Conservation (phyloP, 2,888 invertebrate species). For the Drosophila borborema region DNA sequence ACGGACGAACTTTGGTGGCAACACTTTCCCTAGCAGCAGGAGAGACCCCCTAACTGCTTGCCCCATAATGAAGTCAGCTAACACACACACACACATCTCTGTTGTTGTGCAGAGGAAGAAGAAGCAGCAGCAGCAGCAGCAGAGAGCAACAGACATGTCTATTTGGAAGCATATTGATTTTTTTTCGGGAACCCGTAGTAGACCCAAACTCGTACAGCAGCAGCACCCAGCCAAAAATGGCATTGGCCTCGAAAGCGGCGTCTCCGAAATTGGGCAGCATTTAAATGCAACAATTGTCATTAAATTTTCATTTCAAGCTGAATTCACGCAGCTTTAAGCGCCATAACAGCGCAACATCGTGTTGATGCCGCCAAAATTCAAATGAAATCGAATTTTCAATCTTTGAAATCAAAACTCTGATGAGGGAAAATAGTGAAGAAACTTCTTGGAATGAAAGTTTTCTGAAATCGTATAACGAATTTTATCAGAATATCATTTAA, state of each 20-base stretch:
- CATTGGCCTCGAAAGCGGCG: slow-evolving; percentile 27
- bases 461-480: no score
- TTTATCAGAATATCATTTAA: no score
- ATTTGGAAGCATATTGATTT: slow-evolving; percentile 73
- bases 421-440: no score
- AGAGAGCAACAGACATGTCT: slow-evolving; percentile 70
- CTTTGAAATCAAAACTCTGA: not conserved
- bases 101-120: slow-evolving; percentile 32
- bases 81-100: slow-evolving; percentile 35
- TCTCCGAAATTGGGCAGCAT: slow-evolving; percentile 67
- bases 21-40: slow-evolving; percentile 48
- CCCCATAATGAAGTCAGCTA: slow-evolving; percentile 74
- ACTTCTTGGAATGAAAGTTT: no score
- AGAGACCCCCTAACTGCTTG: slow-evolving; percentile 13
- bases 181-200: slow-evolving; percentile 53
- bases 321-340: not conserved
- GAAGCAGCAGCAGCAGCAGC: not conserved
- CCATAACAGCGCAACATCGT: not conserved
- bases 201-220: not conserved
- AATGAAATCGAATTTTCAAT: not conserved
- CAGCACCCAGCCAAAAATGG: slow-evolving; percentile 13
- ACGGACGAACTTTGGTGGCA: slow-evolving; percentile 40
- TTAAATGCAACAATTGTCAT: slow-evolving; percentile 81
- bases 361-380: not conserved
- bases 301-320: slow-evolving; percentile 58